These are phyloP conservation scores for Listronotus oregonensis DNA, from an alignment of 1,140 invertebrate species.

Conservation along the genomic window DNA sequence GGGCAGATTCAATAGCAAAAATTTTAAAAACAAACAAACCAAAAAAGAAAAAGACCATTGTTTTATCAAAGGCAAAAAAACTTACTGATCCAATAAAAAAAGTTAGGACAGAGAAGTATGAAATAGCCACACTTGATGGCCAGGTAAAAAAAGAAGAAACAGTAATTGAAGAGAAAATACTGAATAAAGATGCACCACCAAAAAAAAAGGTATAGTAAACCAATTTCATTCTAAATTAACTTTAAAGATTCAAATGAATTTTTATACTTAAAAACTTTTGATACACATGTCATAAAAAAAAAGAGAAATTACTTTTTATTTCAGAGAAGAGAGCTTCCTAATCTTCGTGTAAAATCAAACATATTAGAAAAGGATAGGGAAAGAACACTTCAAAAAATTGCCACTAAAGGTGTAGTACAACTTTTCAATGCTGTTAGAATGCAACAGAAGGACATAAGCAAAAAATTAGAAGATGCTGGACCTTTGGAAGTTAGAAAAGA, in stretches of 20 bases:
- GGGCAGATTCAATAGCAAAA: conserved; percentile 74
- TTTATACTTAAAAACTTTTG: too few relatives aligned
- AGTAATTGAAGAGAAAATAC: conserved; percentile 50
- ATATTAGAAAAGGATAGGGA: conserved; percentile 75
- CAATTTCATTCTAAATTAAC: too few relatives aligned
- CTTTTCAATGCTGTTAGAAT: conserved; percentile 88
- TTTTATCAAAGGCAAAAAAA: conserved; percentile 76
- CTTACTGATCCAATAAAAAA: conserved; percentile 62
- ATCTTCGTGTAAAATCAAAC: conserved; percentile 75
- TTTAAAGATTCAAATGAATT: too few relatives aligned
- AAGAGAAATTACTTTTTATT: conserved; percentile 48
- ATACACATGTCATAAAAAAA: too few relatives aligned
- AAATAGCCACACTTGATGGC: conserved; percentile 59
- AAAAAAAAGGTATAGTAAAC: conserved; percentile 59
- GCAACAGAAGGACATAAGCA: conserved; percentile 79
- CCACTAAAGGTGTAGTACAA: conserved; percentile 89
- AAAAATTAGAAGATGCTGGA: conserved; percentile 73
- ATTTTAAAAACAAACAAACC: conserved; percentile 76
- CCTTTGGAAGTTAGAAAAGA: conserved; percentile 80
- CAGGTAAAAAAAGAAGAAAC: conserved; percentile 58
- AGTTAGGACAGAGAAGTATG: conserved; percentile 56
- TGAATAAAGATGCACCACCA: conserved; percentile 46
- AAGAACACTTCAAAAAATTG: conserved; percentile 77
- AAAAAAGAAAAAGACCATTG: conserved; percentile 73
- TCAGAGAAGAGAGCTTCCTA: conserved; percentile 66